Percentiles rank a stretch among this genome's conserved stretches.
Conservation (phyloP, 2,113 vertebrate species). For the Phylloscopus whistleri region DNA sequence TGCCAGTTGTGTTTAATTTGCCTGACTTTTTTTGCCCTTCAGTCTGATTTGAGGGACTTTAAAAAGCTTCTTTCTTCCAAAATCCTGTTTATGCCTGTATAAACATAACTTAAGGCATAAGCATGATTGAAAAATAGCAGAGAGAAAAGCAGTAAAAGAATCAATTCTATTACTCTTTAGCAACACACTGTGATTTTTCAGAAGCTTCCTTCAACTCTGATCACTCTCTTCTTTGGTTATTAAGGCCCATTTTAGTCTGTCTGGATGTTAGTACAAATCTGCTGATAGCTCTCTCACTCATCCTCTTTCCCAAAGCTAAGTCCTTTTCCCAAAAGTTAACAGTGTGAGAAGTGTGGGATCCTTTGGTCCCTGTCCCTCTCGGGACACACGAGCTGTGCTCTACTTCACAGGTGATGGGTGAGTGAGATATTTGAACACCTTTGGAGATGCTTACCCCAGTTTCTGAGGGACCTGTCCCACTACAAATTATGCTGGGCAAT, state of each 20-base stretch:
- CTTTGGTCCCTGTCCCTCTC: neutral
- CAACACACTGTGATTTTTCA: neutral
- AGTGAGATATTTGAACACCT: neutral
- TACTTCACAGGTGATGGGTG: neutral
- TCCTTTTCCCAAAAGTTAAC: neutral
- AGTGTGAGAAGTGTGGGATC: neutral
- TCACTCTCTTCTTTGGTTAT: neutral
- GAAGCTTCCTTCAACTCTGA: neutral
- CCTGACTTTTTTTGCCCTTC: neutral
- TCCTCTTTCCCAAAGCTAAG: neutral
- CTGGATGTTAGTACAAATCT: neutral
- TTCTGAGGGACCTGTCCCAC: neutral
- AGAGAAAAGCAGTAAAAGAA: neutral
- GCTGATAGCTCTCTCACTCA: neutral
- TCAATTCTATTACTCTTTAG: neutral
- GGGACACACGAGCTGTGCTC: fast-evolving
- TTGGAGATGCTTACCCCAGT: neutral
- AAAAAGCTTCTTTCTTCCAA: neutral
- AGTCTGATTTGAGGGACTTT: neutral
- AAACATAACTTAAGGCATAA: neutral
- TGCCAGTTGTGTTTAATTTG: neutral
- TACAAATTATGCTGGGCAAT: neutral
- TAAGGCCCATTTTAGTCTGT: neutral
- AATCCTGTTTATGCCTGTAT: neutral
- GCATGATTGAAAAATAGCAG: neutral